These are phyloP conservation scores for Dorcus hopei DNA, from an alignment of 2,888 invertebrate species.

Conservation along the genomic window DNA sequence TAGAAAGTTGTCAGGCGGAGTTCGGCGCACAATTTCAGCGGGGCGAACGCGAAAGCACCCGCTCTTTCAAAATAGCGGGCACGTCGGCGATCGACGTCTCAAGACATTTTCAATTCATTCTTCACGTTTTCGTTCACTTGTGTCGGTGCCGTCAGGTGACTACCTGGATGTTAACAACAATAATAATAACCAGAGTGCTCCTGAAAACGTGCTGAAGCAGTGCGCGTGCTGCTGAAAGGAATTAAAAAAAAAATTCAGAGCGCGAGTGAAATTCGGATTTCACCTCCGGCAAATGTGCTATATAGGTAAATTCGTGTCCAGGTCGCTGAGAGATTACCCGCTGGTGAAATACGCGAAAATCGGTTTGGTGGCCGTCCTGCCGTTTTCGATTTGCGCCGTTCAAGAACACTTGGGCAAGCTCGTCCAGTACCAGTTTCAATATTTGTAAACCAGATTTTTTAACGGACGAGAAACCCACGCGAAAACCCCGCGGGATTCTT, in stretches of 20 bases:
- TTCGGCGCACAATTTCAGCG: constrained; percentile 16
- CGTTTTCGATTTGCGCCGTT: constrained; percentile 27
- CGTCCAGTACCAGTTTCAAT: constrained; percentile 6
- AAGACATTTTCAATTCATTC: constrained; percentile 24
- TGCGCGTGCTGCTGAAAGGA: too few species aligned
- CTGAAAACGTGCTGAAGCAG: too few species aligned
- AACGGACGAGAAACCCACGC: constrained; percentile 1
- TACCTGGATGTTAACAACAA: neutral
- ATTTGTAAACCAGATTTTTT: constrained; percentile 8
- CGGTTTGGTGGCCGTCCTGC: constrained; percentile 29
- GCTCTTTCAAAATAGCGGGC: neutral
- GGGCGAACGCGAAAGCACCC: constrained; percentile 20
- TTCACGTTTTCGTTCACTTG: constrained; percentile 22
- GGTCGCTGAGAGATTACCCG: neutral
- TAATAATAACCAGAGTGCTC: too few species aligned
- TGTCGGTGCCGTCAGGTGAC: constrained; percentile 21
- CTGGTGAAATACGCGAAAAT: constrained; percentile 28
- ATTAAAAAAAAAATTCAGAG: too few species aligned
- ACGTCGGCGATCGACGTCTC: constrained; percentile 7
- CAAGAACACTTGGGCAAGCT: constrained; percentile 21
- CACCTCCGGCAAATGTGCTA: constrained; percentile 5
- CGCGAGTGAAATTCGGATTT: constrained; percentile 10
- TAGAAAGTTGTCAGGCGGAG: constrained; percentile 36
- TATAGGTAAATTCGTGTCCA: neutral
- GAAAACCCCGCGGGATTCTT: neutral